These are phyloP conservation scores for Lepidurus arcticus DNA, from an alignment of 1,140 invertebrate species.

Conservation along the genomic window DNA sequence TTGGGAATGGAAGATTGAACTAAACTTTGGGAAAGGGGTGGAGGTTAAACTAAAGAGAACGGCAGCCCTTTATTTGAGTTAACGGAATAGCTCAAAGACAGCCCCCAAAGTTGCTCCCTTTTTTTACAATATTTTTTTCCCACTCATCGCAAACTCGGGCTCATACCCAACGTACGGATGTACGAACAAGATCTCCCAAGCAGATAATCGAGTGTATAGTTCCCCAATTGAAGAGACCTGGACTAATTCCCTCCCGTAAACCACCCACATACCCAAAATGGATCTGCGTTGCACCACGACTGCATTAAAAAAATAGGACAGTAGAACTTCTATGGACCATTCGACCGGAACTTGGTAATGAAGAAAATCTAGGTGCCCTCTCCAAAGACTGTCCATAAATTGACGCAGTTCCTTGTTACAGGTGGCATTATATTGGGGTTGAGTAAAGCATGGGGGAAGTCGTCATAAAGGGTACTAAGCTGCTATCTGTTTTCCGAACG, in stretches of 20 bases:
- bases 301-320: background rate
- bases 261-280: background rate
- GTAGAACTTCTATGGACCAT: background rate
- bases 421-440: background rate
- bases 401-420: constrained; percentile 13
- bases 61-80: background rate
- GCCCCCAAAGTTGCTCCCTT: background rate
- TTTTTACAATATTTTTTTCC: too few relatives aligned
- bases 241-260: background rate
- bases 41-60: background rate
- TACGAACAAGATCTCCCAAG: too few relatives aligned
- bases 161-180: too few relatives aligned
- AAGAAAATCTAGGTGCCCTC: background rate
- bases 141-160: too few relatives aligned
- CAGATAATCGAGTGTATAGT: background rate
- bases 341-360: background rate
- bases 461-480: background rate
- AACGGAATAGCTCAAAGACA: background rate
- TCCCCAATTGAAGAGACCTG: background rate
- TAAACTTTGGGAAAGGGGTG: background rate
- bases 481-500: constrained; percentile 4
- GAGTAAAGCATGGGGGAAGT: background rate
- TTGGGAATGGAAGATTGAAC: background rate
- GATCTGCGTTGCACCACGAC: background rate
- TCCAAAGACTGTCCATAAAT: background rate